Evolutionary conservation across 2,888 invertebrate species (phyloP).

Genomic region (Rhagonycha lutea): DNA sequence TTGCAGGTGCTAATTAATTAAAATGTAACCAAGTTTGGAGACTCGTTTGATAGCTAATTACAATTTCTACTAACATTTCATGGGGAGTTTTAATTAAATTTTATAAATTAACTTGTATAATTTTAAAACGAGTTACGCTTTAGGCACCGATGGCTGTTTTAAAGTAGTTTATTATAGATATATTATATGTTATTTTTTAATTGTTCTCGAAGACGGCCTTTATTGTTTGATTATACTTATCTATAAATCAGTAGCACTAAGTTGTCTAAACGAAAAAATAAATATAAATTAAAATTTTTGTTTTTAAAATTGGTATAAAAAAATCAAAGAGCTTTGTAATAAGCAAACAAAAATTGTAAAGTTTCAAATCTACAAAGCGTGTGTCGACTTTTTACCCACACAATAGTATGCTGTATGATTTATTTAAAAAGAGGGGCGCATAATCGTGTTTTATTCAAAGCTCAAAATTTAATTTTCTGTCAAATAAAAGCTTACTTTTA

Average conservation of each 20-base stretch:
- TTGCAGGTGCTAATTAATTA: conserved; percentile 33
- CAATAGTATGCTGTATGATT: neutral
- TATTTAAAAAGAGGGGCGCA: neutral
- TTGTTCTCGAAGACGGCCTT: neutral
- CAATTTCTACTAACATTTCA: conserved; percentile 19
- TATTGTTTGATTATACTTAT: neutral
- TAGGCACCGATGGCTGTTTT: neutral
- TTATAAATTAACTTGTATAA: conserved; percentile 19
- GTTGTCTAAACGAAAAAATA: neutral
- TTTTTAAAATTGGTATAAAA: neutral
- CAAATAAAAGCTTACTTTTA: conserved; percentile 20
- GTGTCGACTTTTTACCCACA: neutral
- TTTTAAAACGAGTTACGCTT: neutral
- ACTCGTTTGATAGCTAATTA: conserved; percentile 28
- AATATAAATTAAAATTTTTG: neutral
- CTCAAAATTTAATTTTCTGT: conserved; percentile 23
- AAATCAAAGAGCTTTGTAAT: neutral
- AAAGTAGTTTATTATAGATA: conserved; percentile 6
- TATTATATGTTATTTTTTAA: conserved; percentile 1
- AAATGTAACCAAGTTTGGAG: conserved; percentile 29
- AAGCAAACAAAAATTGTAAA: neutral
- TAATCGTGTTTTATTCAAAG: conserved; percentile 6
- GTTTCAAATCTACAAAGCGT: neutral
- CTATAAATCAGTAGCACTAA: neutral
- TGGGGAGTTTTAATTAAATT: conserved; percentile 29